Conservation (phyloP, 1,140 invertebrate genomes). For the Hylaeus anthracinus region DNA sequence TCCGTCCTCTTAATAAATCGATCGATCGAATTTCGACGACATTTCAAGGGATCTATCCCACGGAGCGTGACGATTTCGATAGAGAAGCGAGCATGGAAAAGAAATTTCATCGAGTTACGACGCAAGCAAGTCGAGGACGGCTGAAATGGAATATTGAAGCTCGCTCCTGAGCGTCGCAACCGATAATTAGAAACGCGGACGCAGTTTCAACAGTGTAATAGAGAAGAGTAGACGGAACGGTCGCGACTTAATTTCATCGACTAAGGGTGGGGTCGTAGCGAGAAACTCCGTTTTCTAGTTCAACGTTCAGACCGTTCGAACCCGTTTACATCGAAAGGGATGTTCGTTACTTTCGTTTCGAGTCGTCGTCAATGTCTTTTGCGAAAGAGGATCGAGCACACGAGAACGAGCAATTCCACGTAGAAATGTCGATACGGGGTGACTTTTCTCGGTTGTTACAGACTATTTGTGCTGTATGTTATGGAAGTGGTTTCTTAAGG, state of each 20-base stretch:
- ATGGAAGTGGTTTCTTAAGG: too few species aligned
- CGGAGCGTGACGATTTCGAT: background rate
- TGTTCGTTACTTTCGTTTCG: slow-evolving; percentile 7
- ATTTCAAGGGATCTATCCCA: too few species aligned
- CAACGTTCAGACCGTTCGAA: background rate
- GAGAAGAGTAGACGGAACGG: background rate
- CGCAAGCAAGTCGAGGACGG: background rate
- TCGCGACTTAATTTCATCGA: background rate
- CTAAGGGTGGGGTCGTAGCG: background rate
- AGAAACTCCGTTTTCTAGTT: background rate
- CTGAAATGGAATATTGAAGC: background rate
- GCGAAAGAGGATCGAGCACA: slow-evolving; percentile 12
- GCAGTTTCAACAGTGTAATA: background rate
- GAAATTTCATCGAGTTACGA: background rate
- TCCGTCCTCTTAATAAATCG: too few species aligned
- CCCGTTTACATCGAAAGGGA: background rate
- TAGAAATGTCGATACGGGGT: background rate
- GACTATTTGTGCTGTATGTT: too few species aligned
- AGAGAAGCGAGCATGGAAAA: too few species aligned
- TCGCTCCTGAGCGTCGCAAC: background rate
- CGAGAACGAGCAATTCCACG: slow-evolving; percentile 15
- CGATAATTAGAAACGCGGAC: background rate
- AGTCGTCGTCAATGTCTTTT: background rate
- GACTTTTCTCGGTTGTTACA: too few species aligned
- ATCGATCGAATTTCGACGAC: too few species aligned